Conservation (phyloP, 1,140 invertebrate genomes). For the Metopolophium dirhodum region DNA sequence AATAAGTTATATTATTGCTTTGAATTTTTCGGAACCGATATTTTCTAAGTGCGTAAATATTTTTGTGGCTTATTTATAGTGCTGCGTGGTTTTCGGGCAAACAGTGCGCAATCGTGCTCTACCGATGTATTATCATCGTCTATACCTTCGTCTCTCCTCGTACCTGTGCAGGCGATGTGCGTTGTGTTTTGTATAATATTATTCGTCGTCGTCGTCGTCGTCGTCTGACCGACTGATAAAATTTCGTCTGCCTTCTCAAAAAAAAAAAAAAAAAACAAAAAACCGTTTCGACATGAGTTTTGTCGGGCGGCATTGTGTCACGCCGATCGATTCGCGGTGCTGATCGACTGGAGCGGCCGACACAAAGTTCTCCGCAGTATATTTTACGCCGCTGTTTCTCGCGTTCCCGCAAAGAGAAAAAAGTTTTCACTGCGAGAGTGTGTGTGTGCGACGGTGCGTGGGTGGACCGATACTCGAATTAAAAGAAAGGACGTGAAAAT, state of each 20-base stretch:
- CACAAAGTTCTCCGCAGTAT: neutral
- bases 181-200: too few species aligned
- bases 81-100: too few species aligned
- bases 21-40: too few species aligned
- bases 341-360: neutral
- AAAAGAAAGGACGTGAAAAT: neutral
- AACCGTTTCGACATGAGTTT: too few species aligned
- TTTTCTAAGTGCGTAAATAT: too few species aligned
- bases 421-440: neutral
- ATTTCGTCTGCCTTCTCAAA: neutral
- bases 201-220: neutral
- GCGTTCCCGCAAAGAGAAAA: neutral
- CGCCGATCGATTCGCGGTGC: neutral
- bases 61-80: too few species aligned
- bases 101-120: too few species aligned
- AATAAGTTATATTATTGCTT: too few species aligned
- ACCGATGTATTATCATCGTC: too few species aligned
- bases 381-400: neutral
- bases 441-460: neutral
- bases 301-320: neutral
- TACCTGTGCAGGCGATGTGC: too few species aligned
- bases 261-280: neutral
- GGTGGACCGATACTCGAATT: neutral
- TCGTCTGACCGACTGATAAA: neutral
- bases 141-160: too few species aligned